phyloP scores from a whole-genome alignment of 2,113 vertebrate species.

The Pedionomus torquatus region DNA sequence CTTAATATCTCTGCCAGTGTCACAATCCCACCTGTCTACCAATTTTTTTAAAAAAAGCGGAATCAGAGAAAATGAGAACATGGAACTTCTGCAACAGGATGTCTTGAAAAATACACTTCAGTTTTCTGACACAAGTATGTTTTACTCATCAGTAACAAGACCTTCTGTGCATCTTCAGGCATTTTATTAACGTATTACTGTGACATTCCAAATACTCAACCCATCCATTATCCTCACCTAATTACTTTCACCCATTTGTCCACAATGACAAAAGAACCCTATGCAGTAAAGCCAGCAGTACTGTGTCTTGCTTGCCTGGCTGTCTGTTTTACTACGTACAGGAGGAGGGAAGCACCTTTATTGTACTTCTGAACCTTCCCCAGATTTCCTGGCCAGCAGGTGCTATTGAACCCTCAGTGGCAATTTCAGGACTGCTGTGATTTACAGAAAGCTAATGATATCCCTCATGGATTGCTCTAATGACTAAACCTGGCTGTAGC shows the following conservation, averaged over 20 bases:
- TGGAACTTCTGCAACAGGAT: neutral
- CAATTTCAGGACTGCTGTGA: neutral
- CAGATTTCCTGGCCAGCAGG: neutral
- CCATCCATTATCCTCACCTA: neutral
- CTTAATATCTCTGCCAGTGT: neutral
- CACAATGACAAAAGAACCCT: neutral
- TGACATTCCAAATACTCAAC: neutral
- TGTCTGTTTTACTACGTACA: neutral
- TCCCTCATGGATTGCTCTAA: neutral
- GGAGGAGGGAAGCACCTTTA: neutral
- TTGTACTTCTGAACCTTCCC: neutral
- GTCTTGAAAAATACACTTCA: neutral
- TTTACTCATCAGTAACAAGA: neutral
- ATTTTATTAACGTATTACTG: neutral
- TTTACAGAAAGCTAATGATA: neutral
- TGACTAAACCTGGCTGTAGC: neutral
- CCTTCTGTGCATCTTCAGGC: neutral
- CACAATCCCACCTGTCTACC: neutral
- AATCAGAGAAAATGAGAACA: neutral
- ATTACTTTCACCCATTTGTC: neutral
- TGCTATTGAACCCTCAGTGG: fast-evolving
- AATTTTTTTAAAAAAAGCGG: neutral
- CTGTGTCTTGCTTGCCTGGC: neutral
- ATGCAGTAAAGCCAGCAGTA: neutral
- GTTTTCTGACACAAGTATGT: neutral